Evolutionary conservation across 2,888 invertebrate species (phyloP).

Genomic region (Drosophila anomelani): DNA sequence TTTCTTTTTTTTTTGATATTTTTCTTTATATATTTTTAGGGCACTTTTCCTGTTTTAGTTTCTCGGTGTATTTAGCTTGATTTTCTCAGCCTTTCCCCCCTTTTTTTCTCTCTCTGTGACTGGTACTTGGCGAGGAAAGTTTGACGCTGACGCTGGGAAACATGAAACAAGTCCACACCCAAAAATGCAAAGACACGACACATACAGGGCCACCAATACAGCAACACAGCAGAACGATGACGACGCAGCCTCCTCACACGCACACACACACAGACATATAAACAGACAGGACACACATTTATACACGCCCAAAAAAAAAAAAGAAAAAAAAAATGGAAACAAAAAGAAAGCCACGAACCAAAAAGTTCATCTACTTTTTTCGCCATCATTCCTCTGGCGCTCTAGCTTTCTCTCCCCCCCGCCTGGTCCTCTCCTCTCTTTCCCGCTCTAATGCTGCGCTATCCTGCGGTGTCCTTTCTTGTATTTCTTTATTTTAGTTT

Average conservation of each 20-base stretch:
- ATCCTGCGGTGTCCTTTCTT: constrained; percentile 1
- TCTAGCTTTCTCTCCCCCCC: constrained; percentile 7
- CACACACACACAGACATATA: constrained; percentile 18
- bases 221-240: constrained; percentile 31
- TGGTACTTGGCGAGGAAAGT: constrained; percentile 36
- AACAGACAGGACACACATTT: constrained; percentile 12
- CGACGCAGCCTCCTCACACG: constrained; percentile 33
- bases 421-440: not conserved
- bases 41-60: constrained; percentile 18
- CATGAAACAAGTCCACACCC: constrained; percentile 82
- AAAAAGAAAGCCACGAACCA: constrained; percentile 23
- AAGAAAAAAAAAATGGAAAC: not conserved
- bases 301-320: constrained; percentile 31
- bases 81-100: not conserved
- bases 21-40: not conserved
- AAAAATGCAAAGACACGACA: constrained; percentile 80
- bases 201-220: constrained; percentile 38
- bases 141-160: constrained; percentile 59
- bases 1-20: not conserved
- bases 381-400: constrained; percentile 31
- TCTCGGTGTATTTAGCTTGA: not conserved
- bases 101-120: constrained; percentile 1
- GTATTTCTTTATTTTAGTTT: not conserved
- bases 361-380: constrained; percentile 39
- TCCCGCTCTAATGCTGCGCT: constrained; percentile 3